Evolutionary conservation across 2,797 vertebrate genomes (phyloP), one percentile per base, ranked within the genome.

Genomic region (Tragopan temminckii): DNA sequence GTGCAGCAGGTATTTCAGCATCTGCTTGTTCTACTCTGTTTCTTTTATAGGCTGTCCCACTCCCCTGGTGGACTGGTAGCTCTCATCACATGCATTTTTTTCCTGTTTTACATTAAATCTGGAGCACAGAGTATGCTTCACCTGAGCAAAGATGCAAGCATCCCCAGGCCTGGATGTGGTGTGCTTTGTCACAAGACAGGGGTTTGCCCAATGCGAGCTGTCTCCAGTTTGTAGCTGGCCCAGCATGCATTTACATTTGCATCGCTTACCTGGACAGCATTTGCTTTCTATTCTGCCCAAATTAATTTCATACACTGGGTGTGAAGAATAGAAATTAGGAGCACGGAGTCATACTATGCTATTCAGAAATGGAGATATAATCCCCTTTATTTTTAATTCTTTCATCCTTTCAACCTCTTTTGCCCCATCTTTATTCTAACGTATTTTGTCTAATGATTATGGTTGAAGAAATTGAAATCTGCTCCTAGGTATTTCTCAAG

Each of bases 371-470:
- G 43, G 46, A 89, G 84, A 63, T 89, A 76, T 46, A 45, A 71
- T 67, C 55, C 67, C 33, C 53, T 72, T 72, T 10, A 13, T 89
- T 93, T 90, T 64, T 46, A 2, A 29, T 61, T 85, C 71, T 88
- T 89, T 84, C 67, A 76, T 92, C 74, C 43, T 38, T 63, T 79
- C 77, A 70, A 75, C 85, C 80, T 94, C 38, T 82, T 89, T 85
- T 87, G 88, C 90, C 82, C 58, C 38, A 48, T 81, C 75, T 94
- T 91, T 87, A 91, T 85, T 87, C 55, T 50, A 55, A 43, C 33
- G 7, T 89, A 90, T 94, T 94, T 94, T 95, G 76, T 85, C 88
- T 95, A 95, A 92, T 88, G 80, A 85, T 87, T 90, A 43, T 25
- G 29, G 76, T 40, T 87, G 75, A 80, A 92, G 92, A 91, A 96